Evolutionary conservation across 2,113 vertebrate genomes (phyloP), one percentile per base, ranked within the genome.

Genomic region (Craseonycteris thonglongyai): DNA sequence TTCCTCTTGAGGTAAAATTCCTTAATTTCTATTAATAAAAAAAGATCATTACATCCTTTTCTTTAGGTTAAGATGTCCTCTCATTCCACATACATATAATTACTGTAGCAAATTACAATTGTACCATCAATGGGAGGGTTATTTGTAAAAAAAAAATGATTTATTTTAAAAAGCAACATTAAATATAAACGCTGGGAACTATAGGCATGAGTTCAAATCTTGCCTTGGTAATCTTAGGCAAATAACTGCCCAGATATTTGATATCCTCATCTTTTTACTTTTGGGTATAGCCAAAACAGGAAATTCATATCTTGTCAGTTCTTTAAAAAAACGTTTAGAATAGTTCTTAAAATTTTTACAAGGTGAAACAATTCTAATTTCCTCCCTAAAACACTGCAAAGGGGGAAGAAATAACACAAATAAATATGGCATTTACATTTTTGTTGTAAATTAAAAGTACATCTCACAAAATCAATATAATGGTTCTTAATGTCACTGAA

Each of bases 141-240:
- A 82, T 87, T 74, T 90, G 69, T 65, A 79, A 92, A 87, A 82
- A 79, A 92, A 87, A 82, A 95, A 26, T 10, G 3, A 68, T 58
- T 51, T 81, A 85, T 85, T 84, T 88, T 72, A n/a, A 95, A 81
- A 94, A 58, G 9, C 24, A 26, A 40, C 51, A 71, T 51, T 92
- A n/a, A 82, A 47, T 92, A 75, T 56, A 95, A 94, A 88, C 40
- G 61, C 58, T 80, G 33, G 18, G 3, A 90, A 93, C 21, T 45
- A 51, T 1, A 66, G 11, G 8, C 45, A 2, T 66, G 24, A 6
- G n/a, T 59, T 78, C 28, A 85, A 63, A 75, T 86, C 22, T 86
- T 90, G 35, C 84, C 81, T 87, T 82, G 83, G 15, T 69, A 83
- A 63, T 22, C 51, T 82, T 83, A 79, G 9, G 5, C 30, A 88